Percentiles rank a stretch among this genome's conserved stretches.
These are phyloP conservation scores for Perodicticus potto DNA, from an alignment of 2,797 vertebrate species.

Conservation along the genomic window DNA sequence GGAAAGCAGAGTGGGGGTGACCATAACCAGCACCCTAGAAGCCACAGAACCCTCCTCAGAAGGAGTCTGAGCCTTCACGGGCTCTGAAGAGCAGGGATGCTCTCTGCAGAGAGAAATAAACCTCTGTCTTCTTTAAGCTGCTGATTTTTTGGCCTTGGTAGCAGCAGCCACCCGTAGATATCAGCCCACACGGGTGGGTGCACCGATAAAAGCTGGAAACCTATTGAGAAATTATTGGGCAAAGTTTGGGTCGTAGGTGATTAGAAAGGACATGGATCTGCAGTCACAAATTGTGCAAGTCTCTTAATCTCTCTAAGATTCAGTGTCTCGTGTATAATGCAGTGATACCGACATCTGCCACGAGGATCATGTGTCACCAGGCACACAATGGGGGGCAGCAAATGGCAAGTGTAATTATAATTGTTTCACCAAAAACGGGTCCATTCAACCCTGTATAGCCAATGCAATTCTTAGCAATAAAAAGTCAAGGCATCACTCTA, in stretches of 20 bases:
- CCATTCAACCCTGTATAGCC: too few species aligned
- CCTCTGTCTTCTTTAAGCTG: background rate
- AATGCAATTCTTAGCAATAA: too few species aligned
- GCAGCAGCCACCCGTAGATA: background rate
- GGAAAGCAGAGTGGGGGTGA: too few species aligned
- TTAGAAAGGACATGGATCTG: background rate
- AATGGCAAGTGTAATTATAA: background rate
- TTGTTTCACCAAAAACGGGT: background rate
- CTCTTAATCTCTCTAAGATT: background rate
- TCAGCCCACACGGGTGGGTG: background rate
- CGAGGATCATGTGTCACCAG: too few species aligned
- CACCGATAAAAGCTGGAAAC: background rate
- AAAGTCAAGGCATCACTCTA: too few species aligned
- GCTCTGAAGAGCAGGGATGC: background rate
- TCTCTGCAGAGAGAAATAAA: background rate
- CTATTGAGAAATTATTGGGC: background rate
- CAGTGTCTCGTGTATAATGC: background rate
- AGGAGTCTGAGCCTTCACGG: background rate
- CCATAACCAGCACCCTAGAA: too few species aligned
- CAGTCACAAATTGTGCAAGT: background rate
- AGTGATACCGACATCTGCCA: too few species aligned
- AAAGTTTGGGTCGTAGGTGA: background rate
- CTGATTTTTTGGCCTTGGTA: background rate
- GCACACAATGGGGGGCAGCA: background rate
- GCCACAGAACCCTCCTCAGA: fast-evolving